Conservation (phyloP, 2,888 invertebrate genomes). For the Euplexia lucipara region DNA sequence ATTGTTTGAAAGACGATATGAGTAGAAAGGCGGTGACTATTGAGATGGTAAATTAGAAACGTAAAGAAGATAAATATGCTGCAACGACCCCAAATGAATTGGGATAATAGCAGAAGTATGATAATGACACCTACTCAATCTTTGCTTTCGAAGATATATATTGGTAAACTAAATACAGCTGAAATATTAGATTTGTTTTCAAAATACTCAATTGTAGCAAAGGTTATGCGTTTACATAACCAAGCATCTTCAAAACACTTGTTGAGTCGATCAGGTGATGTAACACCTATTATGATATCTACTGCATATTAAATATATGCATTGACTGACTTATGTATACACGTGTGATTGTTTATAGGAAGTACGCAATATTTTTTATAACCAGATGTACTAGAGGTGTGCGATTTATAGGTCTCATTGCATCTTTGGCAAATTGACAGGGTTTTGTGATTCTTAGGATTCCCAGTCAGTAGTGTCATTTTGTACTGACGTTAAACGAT, state of each 20-base stretch:
- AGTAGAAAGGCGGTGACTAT: too few relatives aligned
- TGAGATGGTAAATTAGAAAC: too few relatives aligned
- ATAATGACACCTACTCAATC: too few relatives aligned
- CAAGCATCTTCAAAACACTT: conserved; percentile 37
- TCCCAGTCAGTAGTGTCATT: conserved; percentile 63
- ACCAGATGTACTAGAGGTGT: conserved; percentile 9
- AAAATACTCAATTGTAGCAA: conserved; percentile 9
- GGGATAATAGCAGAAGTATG: too few relatives aligned
- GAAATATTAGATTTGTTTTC: background rate
- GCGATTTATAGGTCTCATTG: conserved; percentile 16
- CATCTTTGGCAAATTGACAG: conserved; percentile 69
- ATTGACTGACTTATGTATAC: conserved; percentile 41
- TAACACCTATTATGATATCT: conserved; percentile 34
- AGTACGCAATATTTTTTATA: conserved; percentile 47
- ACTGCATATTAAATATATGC: conserved; percentile 43
- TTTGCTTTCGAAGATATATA: background rate
- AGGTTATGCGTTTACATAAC: conserved; percentile 1
- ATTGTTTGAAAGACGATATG: too few relatives aligned
- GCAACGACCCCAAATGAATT: too few relatives aligned
- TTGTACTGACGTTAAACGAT: conserved; percentile 48
- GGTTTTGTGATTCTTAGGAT: conserved; percentile 51
- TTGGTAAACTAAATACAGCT: conserved; percentile 4
- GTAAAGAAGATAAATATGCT: too few relatives aligned
- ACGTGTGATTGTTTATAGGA: conserved; percentile 55
- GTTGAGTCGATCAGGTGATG: conserved; percentile 39